Base-by-base conservation (phyloP, 2,113 vertebrate genomes). In the Phoxinus phoxinus region DNA sequence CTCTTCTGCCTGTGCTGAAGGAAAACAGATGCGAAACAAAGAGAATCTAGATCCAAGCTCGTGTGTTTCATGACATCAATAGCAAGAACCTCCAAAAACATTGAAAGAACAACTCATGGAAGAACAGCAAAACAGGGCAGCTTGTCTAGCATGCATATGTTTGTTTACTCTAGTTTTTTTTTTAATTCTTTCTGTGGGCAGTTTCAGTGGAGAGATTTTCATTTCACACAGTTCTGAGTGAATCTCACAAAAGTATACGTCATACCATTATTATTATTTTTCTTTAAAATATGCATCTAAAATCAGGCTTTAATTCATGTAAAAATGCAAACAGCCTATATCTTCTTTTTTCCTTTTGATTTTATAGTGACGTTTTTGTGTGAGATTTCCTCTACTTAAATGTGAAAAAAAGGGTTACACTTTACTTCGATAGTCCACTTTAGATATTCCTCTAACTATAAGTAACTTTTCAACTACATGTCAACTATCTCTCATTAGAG, bases 131-230 rank as follows among this genome's bases (percentile, higher is more conserved):
- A 63, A 9, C 37, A 65, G 37, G 15, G 25, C 27, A 51, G 15
- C 44, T 46, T 46, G 21, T 74, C n/a, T 51, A 23, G 25, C 19
- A 6, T 79, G 61, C 12, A 15, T 73, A 41, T 69, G 75, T 67
- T 11, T 69, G 59, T 76, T 82, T 85, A 41, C 63, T 3, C 25
- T 3, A 12, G 58, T 74, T n/a, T 67, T 87, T 73, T 65, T 61
- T 30, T 63, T 35, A 25, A 46, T 46, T 59, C 3, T 63, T n/a
- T 23, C 23, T 61, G 77, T 61, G 35, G 77, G 44, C 77, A 15
- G 21, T 79, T 61, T 61, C 7, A 27, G 6, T 25, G 13, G 6
- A 15, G 12, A 41, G 23, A 44, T 58, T 61, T 44, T 79, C 19
- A 15, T 78, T 58, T 12, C 6, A 23, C 5, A 59, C 23, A n/a